Percentiles rank a stretch among this genome's conserved stretches.
phyloP scores from a whole-genome alignment of 2,797 vertebrate species.

The Pelochelys cantorii region DNA sequence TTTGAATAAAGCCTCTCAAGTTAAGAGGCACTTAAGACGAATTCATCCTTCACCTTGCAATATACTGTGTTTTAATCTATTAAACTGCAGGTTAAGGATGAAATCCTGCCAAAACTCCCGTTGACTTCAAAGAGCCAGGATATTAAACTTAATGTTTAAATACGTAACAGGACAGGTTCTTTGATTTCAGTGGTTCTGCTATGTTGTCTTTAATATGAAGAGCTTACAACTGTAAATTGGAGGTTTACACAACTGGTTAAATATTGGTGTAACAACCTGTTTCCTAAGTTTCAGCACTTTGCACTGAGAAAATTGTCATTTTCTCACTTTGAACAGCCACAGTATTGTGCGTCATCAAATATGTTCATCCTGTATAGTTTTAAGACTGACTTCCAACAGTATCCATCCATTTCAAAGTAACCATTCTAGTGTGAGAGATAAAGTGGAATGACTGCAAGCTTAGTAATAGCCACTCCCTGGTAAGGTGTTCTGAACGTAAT shows the following conservation, averaged over 20 bases:
- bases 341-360: not conserved
- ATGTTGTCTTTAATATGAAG: not conserved
- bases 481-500: not conserved
- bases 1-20: not conserved
- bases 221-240: not conserved
- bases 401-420: slow-evolving; percentile 8
- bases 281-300: slow-evolving; percentile 3
- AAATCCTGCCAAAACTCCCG: not conserved
- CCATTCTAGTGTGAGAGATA: not conserved
- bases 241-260: not conserved
- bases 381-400: not conserved
- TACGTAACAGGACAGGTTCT: not conserved
- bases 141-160: not conserved
- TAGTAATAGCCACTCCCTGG: not conserved
- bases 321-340: not conserved
- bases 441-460: not conserved
- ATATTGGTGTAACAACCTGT: not conserved
- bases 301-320: not conserved
- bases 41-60: not conserved
- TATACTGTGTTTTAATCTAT: not conserved
- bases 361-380: not conserved
- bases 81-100: not conserved
- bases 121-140: not conserved
- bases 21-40: not conserved
- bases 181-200: not conserved